Evolutionary conservation across 1,140 invertebrate species (phyloP), one percentile per base, ranked within the genome.

Genomic region (Sitophilus oryzae): DNA sequence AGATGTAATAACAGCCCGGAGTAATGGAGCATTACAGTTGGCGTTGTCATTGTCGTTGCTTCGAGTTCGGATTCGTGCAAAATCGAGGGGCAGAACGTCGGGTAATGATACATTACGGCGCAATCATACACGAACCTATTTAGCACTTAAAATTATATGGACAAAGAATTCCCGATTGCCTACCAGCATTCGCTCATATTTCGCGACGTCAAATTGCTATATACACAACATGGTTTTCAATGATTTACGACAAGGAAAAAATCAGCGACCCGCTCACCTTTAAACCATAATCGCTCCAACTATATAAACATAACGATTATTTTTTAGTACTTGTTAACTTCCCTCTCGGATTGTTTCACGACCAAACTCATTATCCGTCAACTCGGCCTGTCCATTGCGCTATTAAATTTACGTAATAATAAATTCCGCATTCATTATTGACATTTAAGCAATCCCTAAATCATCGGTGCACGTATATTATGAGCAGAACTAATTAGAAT

Each of bases 101-200:
- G 49, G 47, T 61, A 61, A 61, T 61, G 47, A 61, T 58, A 61
- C 52, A 61, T 50, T 47, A 38, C 30, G 30, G 36, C 42, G 44
- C 52, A 56, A 61, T 58, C 52, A 61, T 52, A 55, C 56, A 52
- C 59, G 56, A 58, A 61, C 52, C 56, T 61, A 61, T 61, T 61
- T 61, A 61, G 52, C 56, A 61, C 59, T 61, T 61, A 58, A 61
- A 61, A 61, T 60, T 60, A 60, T 60, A 57, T 60, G 59, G 54
- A 60, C 59, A 60, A 60, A 60, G 59, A 52, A 60, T 44, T 54
- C 40, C 52, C 43, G 52, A 54, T 46, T 46, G 42, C 52, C 52
- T 54, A 54, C 52, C 52, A 54, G 42, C 52, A 54, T 54, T 54
- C 46, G 52, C 43, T 54, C 42, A 54, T 54, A 54, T 46, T 54